Conservation (phyloP, 2,113 vertebrate genomes). For the Lophura nycthemera region DNA sequence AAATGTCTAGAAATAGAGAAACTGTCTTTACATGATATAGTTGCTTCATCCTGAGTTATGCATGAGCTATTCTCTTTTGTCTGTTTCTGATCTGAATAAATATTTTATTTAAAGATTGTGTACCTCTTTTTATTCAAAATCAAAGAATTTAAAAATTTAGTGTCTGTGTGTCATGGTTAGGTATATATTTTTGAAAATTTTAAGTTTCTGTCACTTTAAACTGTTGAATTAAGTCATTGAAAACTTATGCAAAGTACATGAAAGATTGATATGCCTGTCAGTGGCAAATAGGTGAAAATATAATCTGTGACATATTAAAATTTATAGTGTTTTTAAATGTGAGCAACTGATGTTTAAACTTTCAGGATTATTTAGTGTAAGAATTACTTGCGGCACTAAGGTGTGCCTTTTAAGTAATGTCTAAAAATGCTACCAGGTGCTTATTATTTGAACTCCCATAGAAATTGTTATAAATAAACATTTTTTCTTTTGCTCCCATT, state of each 20-base stretch:
- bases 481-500: not conserved
- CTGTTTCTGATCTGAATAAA: conserved; percentile 36
- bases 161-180: not conserved
- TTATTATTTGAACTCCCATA: not conserved
- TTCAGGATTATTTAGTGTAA: not conserved
- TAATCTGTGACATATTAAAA: not conserved
- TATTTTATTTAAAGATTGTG: conserved; percentile 30
- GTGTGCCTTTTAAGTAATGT: not conserved
- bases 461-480: not conserved
- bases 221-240: conserved; percentile 19
- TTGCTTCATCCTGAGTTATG: conserved; percentile 29
- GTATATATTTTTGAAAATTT: not conserved
- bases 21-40: not conserved
- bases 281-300: not conserved
- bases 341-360: not conserved
- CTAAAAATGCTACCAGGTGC: not conserved
- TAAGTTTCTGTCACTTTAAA: conserved; percentile 21
- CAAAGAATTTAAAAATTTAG: conserved; percentile 19
- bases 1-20: not conserved
- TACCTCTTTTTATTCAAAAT: conserved; percentile 35
- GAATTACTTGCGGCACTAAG: not conserved
- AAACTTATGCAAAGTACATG: not conserved
- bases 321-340: not conserved
- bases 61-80: conserved; percentile 21
- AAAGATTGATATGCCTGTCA: not conserved